Base-by-base conservation (phyloP, 1,140 invertebrate species). In the Diprion similis region DNA sequence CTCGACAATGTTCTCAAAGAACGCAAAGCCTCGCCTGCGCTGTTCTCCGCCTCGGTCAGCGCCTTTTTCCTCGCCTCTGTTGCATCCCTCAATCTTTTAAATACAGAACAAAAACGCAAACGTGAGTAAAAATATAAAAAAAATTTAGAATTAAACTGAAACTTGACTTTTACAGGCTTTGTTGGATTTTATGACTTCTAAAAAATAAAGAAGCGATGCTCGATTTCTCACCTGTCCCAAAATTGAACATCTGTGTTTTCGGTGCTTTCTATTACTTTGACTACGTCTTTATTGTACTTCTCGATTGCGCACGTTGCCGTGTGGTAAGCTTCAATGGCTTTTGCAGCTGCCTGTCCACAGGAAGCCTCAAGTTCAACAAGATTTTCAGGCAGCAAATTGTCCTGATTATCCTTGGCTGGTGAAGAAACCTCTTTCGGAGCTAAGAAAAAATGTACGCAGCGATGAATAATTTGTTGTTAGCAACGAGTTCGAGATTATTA, bases 251-350 rank as follows among this genome's bases (percentile, higher is more conserved):
- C 90, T 59, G 89, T 89, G 69, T 90, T 90, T 8, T 91, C 88
- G 19, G 90, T 82, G 69, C 89, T 89, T 46, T 92, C 92, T 4
- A 93, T 80, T 6, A 93, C 85, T 19, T 88, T 84, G 17, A 92
- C 87, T 7, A 94, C 89, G 74, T 93, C 89, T n/a, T 85, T 80
- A 77, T 90, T 92, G 71, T 91, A 92, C 69, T 90, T 89, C 76
- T 89, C 87, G 47, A 92, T 78, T 37, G 90, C 88, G 71, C 78
- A 82, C 15, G 89, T 81, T 10, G 91, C 91, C 71, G 88, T 82
- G 17, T 89, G 87, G 78, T 90, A 93, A 71, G 90, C 88, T 71
- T 87, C 81, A 1, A 92, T 87, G 0, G 91, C 91, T 74, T 89
- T 85, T 24, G 86, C 77, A 0, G 91, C 90, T 3, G 88, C 81